A percentile compares a stretch with the other conserved stretches of the same genome.
phyloP scores from a whole-genome alignment of 92 coral and sea anemone genomes.

The Porites evermanni region DNA sequence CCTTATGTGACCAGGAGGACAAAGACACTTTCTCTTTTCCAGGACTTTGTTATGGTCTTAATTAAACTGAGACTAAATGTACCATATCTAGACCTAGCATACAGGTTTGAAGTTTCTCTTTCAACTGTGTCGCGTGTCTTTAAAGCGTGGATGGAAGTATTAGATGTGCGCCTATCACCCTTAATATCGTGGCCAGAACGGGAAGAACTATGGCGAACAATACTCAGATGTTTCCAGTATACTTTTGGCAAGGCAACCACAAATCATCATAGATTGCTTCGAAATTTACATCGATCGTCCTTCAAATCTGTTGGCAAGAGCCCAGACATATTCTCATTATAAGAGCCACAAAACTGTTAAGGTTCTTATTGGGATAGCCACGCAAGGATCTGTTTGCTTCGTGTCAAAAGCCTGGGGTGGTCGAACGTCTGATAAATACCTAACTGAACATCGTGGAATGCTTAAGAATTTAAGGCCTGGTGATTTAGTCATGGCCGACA shows the following conservation, averaged over 20 bases:
- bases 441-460: constrained; percentile 19
- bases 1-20: too few relatives aligned
- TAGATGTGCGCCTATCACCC: constrained; percentile 42
- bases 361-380: too few relatives aligned
- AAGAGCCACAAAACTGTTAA: too few relatives aligned
- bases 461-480: constrained; percentile 20
- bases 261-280: constrained; percentile 35
- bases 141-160: constrained; percentile 17
- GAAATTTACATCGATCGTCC: constrained; percentile 37
- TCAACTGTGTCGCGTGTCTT: constrained; percentile 15
- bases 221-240: constrained; percentile 34
- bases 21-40: too few relatives aligned
- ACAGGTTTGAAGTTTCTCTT: constrained; percentile 9
- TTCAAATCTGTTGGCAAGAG: constrained; percentile 45
- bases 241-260: constrained; percentile 48
- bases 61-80: constrained; percentile 18
- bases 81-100: constrained; percentile 13
- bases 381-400: too few relatives aligned
- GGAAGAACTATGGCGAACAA: constrained; percentile 29
- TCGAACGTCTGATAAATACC: constrained; percentile 1
- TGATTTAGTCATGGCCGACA: constrained; percentile 8
- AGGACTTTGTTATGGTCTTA: background rate
- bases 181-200: constrained; percentile 37
- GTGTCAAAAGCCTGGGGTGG: too few relatives aligned
- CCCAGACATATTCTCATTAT: constrained; percentile 31